Percentiles rank a stretch among this genome's conserved stretches.
phyloP scores from a whole-genome alignment of 2,888 invertebrate species.

The Leptopilina myrica region DNA sequence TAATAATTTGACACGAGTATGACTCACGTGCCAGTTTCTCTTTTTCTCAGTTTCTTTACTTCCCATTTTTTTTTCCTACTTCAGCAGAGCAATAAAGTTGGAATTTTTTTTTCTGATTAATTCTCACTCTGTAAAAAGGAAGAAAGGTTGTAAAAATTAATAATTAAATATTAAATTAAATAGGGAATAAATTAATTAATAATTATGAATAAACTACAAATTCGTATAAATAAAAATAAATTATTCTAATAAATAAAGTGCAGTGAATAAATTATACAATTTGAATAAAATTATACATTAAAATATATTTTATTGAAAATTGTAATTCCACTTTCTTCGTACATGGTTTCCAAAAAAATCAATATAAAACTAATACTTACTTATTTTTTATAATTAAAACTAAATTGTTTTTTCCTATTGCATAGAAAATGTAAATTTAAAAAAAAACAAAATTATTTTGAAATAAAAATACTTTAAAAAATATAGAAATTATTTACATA shows the following conservation, averaged over 20 bases:
- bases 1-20: conserved; percentile 12
- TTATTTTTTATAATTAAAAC: not conserved
- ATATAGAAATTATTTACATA: not conserved
- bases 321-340: conserved; percentile 1
- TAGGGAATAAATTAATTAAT: no score
- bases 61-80: not conserved
- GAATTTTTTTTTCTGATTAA: no score
- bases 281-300: not conserved
- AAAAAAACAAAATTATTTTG: no score
- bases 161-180: no score
- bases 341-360: not conserved
- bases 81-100: no score
- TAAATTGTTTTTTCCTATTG: not conserved
- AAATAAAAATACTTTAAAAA: no score
- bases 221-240: no score
- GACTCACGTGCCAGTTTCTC: not conserved
- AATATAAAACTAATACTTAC: conserved; percentile 8
- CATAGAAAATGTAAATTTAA: no score
- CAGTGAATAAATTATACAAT: not conserved
- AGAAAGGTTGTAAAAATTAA: no score
- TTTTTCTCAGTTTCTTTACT: not conserved
- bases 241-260: no score
- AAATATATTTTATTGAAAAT: conserved; percentile 17
- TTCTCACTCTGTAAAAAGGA: no score
- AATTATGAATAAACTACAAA: no score